phyloP scores from a whole-genome alignment of 2,113 vertebrate species.

The Kryptolebias marmoratus region DNA sequence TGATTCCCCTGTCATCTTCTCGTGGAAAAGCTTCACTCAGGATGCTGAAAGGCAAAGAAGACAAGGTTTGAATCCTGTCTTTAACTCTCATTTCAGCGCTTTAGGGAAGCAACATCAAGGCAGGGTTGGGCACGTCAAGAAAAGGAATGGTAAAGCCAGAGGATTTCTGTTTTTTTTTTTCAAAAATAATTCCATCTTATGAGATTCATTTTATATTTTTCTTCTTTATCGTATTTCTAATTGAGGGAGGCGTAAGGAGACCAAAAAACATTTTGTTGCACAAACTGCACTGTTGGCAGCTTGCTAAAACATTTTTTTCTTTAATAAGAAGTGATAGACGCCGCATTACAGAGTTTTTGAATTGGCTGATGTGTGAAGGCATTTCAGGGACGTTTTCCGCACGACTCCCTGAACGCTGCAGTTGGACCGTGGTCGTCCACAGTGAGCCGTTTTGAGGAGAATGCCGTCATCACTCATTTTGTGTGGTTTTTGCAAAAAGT shows the following conservation, averaged over 20 bases:
- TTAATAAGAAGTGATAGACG: neutral
- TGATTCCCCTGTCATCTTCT: conserved; percentile 31
- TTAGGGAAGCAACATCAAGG: conserved; percentile 29
- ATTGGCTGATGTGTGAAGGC: neutral
- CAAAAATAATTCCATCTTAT: conserved; percentile 13
- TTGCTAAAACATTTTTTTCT: neutral
- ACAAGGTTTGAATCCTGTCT: conserved; percentile 29
- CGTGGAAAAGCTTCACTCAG: conserved; percentile 14
- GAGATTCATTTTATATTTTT: conserved; percentile 35
- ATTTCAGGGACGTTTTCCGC: neutral
- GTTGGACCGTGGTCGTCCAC: conserved; percentile 3
- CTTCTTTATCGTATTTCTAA: conserved; percentile 51
- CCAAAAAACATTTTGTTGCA: conserved; percentile 54
- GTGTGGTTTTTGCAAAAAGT: conserved; percentile 9
- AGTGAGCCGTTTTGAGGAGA: conserved; percentile 11
- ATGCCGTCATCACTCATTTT: conserved; percentile 7
- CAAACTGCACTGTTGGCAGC: conserved; percentile 22
- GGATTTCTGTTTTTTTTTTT: conserved; percentile 23
- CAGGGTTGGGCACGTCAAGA: conserved; percentile 6
- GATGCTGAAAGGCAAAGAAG: conserved; percentile 2
- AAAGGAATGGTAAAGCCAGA: conserved; percentile 18
- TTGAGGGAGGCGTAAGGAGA: conserved; percentile 41
- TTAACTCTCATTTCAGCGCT: conserved; percentile 30
- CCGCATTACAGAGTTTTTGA: neutral
- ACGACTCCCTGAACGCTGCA: conserved; percentile 1